These are phyloP conservation scores for Gouania willdenowi DNA, from an alignment of 2,797 vertebrate genomes.

Conservation along the genomic window DNA sequence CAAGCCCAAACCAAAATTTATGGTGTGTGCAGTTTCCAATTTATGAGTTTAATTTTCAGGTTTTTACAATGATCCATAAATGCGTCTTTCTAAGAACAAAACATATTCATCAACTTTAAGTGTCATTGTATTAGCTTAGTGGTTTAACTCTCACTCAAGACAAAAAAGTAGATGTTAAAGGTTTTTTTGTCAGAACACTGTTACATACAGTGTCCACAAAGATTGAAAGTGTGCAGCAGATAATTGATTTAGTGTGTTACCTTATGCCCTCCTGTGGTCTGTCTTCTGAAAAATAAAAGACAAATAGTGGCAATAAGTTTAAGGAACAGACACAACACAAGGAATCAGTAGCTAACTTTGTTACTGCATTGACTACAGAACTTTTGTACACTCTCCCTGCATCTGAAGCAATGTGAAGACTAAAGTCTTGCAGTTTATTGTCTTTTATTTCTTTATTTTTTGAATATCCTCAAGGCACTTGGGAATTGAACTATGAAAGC, in stretches of 20 bases:
- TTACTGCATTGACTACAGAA: slow-evolving; percentile 24
- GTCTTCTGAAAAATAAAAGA: slow-evolving; percentile 56
- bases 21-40: slow-evolving; percentile 39
- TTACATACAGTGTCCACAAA: too few species aligned
- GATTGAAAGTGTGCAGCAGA: too few species aligned
- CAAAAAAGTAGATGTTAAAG: not conserved
- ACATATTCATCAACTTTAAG: too few species aligned
- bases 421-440: slow-evolving; percentile 38
- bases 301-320: slow-evolving; percentile 11
- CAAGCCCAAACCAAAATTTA: slow-evolving; percentile 12
- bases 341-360: slow-evolving; percentile 21
- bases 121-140: slow-evolving; percentile 10
- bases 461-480: slow-evolving; percentile 36
- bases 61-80: slow-evolving; percentile 41
- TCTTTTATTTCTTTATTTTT: slow-evolving; percentile 33
- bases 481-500: slow-evolving; percentile 32
- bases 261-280: slow-evolving; percentile 63
- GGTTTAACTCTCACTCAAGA: too few species aligned
- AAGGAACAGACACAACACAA: slow-evolving; percentile 8
- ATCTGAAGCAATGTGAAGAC: slow-evolving; percentile 19
- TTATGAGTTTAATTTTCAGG: slow-evolving; percentile 18
- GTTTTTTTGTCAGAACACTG: not conserved
- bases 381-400: slow-evolving; percentile 7
- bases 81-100: too few species aligned
- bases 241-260: slow-evolving; percentile 77